Conservation (phyloP, 2,113 vertebrate genomes). For the Pteropus alecto region DNA sequence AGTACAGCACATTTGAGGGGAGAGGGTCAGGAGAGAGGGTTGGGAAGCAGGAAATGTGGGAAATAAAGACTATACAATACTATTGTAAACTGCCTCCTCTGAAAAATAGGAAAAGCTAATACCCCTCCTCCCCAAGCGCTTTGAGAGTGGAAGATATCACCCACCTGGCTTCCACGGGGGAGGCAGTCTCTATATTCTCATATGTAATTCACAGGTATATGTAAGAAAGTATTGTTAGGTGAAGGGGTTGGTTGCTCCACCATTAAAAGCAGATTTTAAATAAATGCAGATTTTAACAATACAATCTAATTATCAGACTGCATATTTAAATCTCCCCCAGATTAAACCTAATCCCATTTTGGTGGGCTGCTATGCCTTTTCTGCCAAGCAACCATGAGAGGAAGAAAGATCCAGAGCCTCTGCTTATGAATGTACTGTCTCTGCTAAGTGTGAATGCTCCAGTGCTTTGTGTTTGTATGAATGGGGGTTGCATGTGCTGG, state of each 20-base stretch:
- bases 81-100: neutral
- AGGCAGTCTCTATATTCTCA: neutral
- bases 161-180: neutral
- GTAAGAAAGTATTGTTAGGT: neutral
- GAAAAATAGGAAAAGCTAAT: neutral
- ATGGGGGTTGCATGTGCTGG: slow-evolving; percentile 86
- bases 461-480: slow-evolving; percentile 84
- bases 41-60: neutral
- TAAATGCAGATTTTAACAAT: slow-evolving; percentile 3
- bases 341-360: slow-evolving; percentile 70
- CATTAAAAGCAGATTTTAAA: neutral
- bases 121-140: neutral
- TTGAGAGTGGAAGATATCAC: neutral
- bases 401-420: slow-evolving; percentile 60
- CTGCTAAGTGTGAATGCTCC: slow-evolving; percentile 81
- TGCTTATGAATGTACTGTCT: slow-evolving; percentile 84
- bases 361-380: slow-evolving; percentile 73
- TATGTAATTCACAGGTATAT: neutral
- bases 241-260: neutral
- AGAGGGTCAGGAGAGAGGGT: neutral
- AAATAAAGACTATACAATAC: neutral
- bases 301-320: slow-evolving; percentile 51
- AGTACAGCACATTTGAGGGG: neutral
- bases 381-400: slow-evolving; percentile 76
- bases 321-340: slow-evolving; percentile 59